These are phyloP conservation scores for Drosophila acutilabella DNA, from an alignment of 2,888 invertebrate genomes.

Conservation along the genomic window DNA sequence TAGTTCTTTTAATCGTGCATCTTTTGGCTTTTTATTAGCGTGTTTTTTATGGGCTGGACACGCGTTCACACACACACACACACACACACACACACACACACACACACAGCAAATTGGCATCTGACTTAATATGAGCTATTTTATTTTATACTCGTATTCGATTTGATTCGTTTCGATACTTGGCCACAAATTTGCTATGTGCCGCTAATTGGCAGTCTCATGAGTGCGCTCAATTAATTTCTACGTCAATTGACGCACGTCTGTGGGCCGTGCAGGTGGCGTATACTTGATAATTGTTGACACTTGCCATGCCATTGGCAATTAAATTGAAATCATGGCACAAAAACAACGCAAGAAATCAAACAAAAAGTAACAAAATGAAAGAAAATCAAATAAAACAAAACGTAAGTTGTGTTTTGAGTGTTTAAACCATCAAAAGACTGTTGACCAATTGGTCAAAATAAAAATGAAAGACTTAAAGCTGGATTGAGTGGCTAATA, in stretches of 20 bases:
- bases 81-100: too few relatives aligned
- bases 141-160: slow-evolving; percentile 31
- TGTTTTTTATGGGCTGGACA: slow-evolving; percentile 67
- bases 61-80: slow-evolving; percentile 53
- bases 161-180: slow-evolving; percentile 43
- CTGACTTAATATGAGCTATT: slow-evolving; percentile 39
- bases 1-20: slow-evolving; percentile 6
- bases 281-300: slow-evolving; percentile 77
- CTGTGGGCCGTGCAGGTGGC: slow-evolving; percentile 59
- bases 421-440: slow-evolving; percentile 1
- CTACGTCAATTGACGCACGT: slow-evolving; percentile 72
- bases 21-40: slow-evolving; percentile 58
- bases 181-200: slow-evolving; percentile 64
- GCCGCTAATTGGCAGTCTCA: slow-evolving; percentile 74
- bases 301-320: slow-evolving; percentile 64
- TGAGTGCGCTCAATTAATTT: slow-evolving; percentile 76
- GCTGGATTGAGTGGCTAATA: too few relatives aligned
- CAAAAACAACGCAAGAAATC: background rate
- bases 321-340: slow-evolving; percentile 62
- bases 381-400: too few relatives aligned
- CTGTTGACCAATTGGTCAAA: slow-evolving; percentile 6
- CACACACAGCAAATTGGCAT: slow-evolving; percentile 47
- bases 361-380: too few relatives aligned
- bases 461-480: background rate
- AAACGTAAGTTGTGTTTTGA: slow-evolving; percentile 18